Evolutionary conservation across 2,888 invertebrate genomes (phyloP), one percentile per base, ranked within the genome.

Genomic region (Ditylenchus weischeri): DNA sequence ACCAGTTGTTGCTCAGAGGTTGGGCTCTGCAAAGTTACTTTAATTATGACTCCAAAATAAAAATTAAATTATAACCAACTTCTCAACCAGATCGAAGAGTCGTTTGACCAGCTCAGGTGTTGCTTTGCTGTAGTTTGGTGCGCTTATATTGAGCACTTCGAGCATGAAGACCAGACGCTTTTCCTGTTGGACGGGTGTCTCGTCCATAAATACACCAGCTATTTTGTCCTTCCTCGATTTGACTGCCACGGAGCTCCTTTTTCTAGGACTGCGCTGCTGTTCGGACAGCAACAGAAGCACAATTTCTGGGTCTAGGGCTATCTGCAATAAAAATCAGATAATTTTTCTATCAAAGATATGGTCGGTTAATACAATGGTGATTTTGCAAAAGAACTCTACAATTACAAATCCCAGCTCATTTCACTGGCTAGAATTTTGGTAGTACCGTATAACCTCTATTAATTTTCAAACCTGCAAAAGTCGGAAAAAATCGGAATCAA

Each of bases 11-110:
- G 54, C 29, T 54, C 23, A 18, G 8, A 6, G 11, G 54, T 10
- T 54, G 54, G 1, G 54, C 54, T 13, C 54, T 54, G 29, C 11
- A 54, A 13, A 43, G 15, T 29, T 29, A 29, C 29, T 29, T 29
- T 43, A 43, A 43, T 13, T 43, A 43, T 2, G 3, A 2, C 43
- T 10, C 11, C 2, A 15, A 23, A 54, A 54, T 2, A 54, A 7
- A 7, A 21, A 15, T 18, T 7, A 2, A 5, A 7, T 11, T 68
- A 21, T 7, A 68, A 51, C 35, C 38, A 36, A 78, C 76, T 70
- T 70, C 63, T 77, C 77, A n/a, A 78, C 68, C 35, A 78, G 23
- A 5, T 65, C 70, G 59, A 79, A 78, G 0, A 78, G 67, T 11
- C 64, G 49, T 0, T 64, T 59, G 43, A 79, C 68, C 11, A 78